Percentiles rank a stretch among this genome's conserved stretches.
phyloP scores from a whole-genome alignment of 1,140 invertebrate genomes.

The Chrysomallon squamiferum region DNA sequence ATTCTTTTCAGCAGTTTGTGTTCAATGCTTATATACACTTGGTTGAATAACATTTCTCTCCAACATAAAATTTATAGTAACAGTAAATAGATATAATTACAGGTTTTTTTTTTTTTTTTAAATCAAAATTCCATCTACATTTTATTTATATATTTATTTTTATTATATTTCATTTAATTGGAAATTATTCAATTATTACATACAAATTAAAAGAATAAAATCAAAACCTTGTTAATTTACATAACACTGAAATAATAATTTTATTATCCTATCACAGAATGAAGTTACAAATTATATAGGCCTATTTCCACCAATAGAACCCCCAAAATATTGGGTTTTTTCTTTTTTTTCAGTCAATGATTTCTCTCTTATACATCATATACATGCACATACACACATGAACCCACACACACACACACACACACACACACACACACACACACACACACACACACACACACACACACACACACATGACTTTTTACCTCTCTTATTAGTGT shows the following conservation, averaged over 20 bases:
- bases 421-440: not conserved
- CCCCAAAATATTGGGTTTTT: not conserved
- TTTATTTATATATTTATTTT: too few relatives aligned
- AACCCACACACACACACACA: not conserved
- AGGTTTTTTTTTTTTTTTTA: too few relatives aligned
- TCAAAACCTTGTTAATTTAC: not conserved
- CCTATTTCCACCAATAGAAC: not conserved
- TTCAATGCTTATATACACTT: too few relatives aligned
- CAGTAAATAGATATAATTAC: too few relatives aligned
- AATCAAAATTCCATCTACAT: too few relatives aligned
- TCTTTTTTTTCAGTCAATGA: not conserved
- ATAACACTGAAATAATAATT: not conserved
- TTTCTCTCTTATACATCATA: not conserved
- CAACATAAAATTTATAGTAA: too few relatives aligned
- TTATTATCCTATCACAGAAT: not conserved
- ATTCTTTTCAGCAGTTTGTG: too few relatives aligned
- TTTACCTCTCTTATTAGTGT: not conserved
- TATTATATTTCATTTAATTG: too few relatives aligned
- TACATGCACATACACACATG: too few relatives aligned
- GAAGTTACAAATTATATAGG: not conserved
- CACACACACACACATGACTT: not conserved
- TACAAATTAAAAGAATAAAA: not conserved
- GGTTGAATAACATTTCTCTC: too few relatives aligned
- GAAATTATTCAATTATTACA: not conserved
- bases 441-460: not conserved